phyloP scores from a whole-genome alignment of 2,888 invertebrate species.

The Polyommatus icarus region DNA sequence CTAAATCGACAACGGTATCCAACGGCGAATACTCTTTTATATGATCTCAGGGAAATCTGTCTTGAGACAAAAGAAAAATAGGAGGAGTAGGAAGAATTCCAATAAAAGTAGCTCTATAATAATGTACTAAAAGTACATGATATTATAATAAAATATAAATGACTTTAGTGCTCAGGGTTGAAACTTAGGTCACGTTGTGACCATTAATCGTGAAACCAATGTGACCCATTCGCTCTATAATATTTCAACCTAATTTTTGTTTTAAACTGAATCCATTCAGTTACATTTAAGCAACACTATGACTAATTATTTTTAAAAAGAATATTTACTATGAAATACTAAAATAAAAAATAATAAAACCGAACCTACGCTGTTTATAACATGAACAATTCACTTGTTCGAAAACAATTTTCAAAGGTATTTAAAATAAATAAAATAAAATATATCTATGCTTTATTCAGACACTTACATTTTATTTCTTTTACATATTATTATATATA shows the following conservation, averaged over 20 bases:
- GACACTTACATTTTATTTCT: too few relatives aligned
- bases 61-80: too few relatives aligned
- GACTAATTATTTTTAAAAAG: background rate
- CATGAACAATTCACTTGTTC: too few relatives aligned
- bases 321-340: background rate
- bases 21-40: too few relatives aligned
- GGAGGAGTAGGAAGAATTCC: background rate
- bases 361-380: background rate
- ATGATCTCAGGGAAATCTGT: too few relatives aligned
- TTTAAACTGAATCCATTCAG: too few relatives aligned
- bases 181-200: background rate
- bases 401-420: background rate
- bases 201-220: constrained; percentile 6
- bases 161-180: background rate
- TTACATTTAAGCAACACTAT: background rate
- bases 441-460: too few relatives aligned
- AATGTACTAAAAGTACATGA: background rate
- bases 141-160: background rate
- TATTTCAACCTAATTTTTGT: background rate
- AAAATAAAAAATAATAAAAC: background rate
- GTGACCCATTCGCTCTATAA: background rate
- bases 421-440: too few relatives aligned
- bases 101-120: background rate
- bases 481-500: too few relatives aligned
- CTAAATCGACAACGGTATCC: too few relatives aligned